Conservation (phyloP, 2,113 vertebrate species). For the Lonchura striata region DNA sequence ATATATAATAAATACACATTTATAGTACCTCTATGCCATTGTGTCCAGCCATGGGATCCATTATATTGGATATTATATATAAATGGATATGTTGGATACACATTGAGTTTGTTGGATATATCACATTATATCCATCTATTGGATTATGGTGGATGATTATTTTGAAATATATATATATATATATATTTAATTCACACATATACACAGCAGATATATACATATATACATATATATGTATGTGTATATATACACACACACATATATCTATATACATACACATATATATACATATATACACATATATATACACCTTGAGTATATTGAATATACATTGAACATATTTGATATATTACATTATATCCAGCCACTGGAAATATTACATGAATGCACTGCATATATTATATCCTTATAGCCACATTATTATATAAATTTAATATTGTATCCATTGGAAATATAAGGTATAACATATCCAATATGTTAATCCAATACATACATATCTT, state of each 20-base stretch:
- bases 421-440: neutral
- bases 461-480: neutral
- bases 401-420: neutral
- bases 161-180: neutral
- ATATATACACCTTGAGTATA: neutral
- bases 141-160: neutral
- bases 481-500: neutral
- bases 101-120: neutral
- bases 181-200: neutral
- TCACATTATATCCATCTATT: neutral
- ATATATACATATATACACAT: neutral
- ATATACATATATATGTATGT: too few species aligned
- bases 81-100: neutral
- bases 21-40: neutral
- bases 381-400: neutral
- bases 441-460: neutral
- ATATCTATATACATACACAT: too few species aligned
- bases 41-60: neutral
- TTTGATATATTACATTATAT: neutral
- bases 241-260: too few species aligned
- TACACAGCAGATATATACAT: too few species aligned
- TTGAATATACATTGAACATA: neutral
- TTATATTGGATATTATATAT: neutral
- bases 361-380: neutral
- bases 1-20: neutral